Conservation (phyloP, 2,113 vertebrate species). For the Aegotheles bennettii region DNA sequence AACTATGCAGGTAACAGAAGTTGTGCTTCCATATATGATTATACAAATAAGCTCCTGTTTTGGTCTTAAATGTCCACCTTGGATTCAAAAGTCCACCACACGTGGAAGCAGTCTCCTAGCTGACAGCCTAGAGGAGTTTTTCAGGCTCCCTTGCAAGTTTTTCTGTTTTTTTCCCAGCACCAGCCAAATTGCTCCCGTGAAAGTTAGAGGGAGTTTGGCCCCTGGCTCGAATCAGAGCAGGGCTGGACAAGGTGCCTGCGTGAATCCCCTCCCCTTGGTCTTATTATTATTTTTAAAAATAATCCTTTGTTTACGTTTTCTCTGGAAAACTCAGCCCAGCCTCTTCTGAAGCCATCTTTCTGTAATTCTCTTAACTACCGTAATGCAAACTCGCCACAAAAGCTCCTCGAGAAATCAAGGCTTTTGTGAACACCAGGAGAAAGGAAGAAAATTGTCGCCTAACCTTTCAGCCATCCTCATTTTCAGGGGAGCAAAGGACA, state of each 20-base stretch:
- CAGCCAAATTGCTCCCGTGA: rapidly evolving
- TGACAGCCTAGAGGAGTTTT: background rate
- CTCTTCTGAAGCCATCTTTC: conserved; percentile 31
- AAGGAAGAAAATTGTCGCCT: conserved; percentile 40
- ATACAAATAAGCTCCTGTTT: background rate
- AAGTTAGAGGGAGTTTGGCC: background rate
- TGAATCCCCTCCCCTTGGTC: background rate
- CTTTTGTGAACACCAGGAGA: background rate
- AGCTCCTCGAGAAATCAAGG: conserved; percentile 49
- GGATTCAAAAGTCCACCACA: background rate
- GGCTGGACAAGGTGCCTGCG: background rate
- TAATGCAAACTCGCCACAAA: conserved; percentile 29
- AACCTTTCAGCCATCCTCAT: conserved; percentile 24
- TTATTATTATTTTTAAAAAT: background rate
- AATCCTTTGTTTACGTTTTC: conserved; percentile 42
- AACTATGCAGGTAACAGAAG: background rate
- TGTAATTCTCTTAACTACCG: conserved; percentile 52
- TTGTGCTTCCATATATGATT: background rate
- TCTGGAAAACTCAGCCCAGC: conserved; percentile 11
- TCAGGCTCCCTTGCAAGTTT: background rate
- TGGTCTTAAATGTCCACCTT: background rate
- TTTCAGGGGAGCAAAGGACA: conserved; percentile 45
- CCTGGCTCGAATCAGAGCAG: rapidly evolving
- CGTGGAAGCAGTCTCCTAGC: background rate
- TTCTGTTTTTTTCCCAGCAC: background rate